These are phyloP conservation scores for Antedon mediterranea DNA, from an alignment of 53 echinoderm and acorn worm genomes.

Conservation along the genomic window DNA sequence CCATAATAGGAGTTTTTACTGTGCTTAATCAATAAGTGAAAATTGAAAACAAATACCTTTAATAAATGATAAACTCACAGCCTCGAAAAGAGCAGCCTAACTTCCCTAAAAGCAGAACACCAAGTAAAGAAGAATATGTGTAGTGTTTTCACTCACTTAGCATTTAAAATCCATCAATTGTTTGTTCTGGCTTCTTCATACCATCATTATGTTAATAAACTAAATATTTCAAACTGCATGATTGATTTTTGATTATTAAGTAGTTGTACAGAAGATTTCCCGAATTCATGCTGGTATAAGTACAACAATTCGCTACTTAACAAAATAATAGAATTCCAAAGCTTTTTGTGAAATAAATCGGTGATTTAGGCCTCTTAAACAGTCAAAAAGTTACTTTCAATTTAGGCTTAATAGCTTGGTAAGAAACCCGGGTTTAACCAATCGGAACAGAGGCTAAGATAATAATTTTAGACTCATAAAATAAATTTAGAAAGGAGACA, in stretches of 20 bases:
- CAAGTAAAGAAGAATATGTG: too few species aligned
- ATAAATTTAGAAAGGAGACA: too few species aligned
- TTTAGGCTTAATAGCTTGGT: background rate
- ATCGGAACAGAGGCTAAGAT: background rate
- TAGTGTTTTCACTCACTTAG: too few species aligned
- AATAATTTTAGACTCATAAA: too few species aligned
- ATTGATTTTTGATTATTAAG: background rate
- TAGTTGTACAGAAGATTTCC: background rate
- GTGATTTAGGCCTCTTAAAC: background rate
- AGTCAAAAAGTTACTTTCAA: background rate
- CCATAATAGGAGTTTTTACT: too few species aligned
- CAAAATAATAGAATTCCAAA: background rate
- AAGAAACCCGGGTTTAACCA: background rate
- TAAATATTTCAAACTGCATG: background rate
- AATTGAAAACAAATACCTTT: too few species aligned
- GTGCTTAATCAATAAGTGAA: too few species aligned
- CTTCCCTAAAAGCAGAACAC: too few species aligned
- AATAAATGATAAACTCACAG: too few species aligned
- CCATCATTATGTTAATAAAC: conserved; percentile 1
- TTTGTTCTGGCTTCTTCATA: background rate
- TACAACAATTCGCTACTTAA: background rate
- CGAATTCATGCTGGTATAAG: background rate
- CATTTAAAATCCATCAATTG: too few species aligned
- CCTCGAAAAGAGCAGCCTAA: too few species aligned
- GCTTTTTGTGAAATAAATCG: background rate